Base-by-base conservation (phyloP, 2,113 vertebrate genomes). In the Cephalopholis sonnerati region DNA sequence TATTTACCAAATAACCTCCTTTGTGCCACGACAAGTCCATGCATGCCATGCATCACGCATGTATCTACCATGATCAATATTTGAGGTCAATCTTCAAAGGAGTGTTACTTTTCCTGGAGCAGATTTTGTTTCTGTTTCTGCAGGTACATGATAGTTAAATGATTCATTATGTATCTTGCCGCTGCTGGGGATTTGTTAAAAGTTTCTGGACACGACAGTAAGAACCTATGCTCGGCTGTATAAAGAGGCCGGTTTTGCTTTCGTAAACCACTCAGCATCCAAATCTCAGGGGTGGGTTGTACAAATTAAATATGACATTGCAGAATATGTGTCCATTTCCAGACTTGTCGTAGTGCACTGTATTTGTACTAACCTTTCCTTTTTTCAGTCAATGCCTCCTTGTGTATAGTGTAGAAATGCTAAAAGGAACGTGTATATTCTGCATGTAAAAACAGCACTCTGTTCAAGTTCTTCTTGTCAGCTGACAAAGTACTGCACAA, bases 371-470 rank as follows among this genome's bases (percentile, higher is more conserved):
- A 91, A 92, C 79, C 74, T 36, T 53, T 76, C 48, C 66, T 39
- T 67, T 74, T 80, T 66, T 3, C 64, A 84, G 83, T 76, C 72
- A 5, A 53, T 7, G 73, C 74, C 79, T 87, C 75, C 84, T 75
- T 87, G 87, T 94, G 89, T 88, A 93, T 92, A 93, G 82, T 91
- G 90, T 93, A 93, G 87, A 93, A 58, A 91, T 72, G 57, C 77
- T n/a, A 22, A 86, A 84, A 48, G 13, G 24, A 65, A 84, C 36
- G 59, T 89, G 73, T 89, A 90, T 86, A 92, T 84, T 90, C 83
- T 93, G 93, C 93, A 93, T 93, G 91, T 92, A 87, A 87, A 94
- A 92, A 78, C 83, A 12, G 86, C 91, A 85, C 87, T 79, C 84
- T 82, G 69, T 88, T 89, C 65, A 82, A 83, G 87, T 87, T 89